Evolutionary conservation across 2,888 invertebrate genomes (phyloP).

Genomic region (Drosophila eohydei): DNA sequence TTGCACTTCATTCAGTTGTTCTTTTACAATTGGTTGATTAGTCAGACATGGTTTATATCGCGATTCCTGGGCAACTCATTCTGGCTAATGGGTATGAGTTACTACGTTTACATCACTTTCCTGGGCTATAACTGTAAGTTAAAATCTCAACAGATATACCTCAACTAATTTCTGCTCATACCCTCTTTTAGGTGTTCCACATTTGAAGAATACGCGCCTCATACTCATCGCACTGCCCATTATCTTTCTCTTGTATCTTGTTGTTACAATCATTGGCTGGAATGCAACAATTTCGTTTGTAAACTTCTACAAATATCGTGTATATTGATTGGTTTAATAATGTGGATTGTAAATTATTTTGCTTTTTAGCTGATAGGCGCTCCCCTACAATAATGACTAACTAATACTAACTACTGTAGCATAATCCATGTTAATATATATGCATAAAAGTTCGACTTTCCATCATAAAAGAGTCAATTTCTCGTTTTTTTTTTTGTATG

Average conservation of each 20-base stretch:
- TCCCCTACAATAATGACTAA: conserved; percentile 54
- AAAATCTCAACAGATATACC: background rate
- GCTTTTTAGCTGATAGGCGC: conserved; percentile 58
- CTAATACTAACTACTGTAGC: conserved; percentile 55
- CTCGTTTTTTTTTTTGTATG: background rate
- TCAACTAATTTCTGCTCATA: conserved; percentile 1
- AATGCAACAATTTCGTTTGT: conserved; percentile 94
- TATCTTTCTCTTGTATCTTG: conserved; percentile 90
- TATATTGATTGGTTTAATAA: conserved; percentile 86
- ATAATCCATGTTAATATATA: conserved; percentile 41
- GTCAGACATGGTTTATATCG: conserved; percentile 91
- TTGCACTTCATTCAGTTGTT: conserved; percentile 96
- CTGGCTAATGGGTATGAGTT: conserved; percentile 95
- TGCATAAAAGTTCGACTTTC: conserved; percentile 44
- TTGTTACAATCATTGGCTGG: conserved; percentile 91
- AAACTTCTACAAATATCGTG: conserved; percentile 93
- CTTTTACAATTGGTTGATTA: conserved; percentile 93
- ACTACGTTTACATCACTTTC: conserved; percentile 98
- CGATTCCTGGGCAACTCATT: conserved; percentile 95
- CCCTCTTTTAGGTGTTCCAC: conserved; percentile 90
- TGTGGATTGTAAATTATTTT: conserved; percentile 67
- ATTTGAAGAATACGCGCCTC: conserved; percentile 93
- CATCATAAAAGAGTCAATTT: conserved; percentile 22
- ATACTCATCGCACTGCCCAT: conserved; percentile 94
- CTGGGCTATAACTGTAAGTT: conserved; percentile 96